Percentiles rank a stretch among this genome's conserved stretches.
Conservation (phyloP, 2,888 invertebrate genomes). For the Sarcophaga subvicina region DNA sequence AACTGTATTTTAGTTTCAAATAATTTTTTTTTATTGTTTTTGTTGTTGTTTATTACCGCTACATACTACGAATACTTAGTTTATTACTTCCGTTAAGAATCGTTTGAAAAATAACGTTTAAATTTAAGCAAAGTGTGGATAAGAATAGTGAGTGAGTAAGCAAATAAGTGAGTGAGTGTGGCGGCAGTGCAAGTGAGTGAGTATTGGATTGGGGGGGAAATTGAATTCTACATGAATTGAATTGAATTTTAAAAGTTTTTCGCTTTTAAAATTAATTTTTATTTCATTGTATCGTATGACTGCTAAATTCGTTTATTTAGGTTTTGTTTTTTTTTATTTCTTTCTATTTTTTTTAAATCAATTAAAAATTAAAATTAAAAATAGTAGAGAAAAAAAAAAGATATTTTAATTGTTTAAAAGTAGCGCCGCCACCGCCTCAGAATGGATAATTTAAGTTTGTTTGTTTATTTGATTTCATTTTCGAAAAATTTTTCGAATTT, state of each 20-base stretch:
- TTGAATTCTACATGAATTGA: too few relatives aligned
- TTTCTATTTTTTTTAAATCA: slow-evolving; percentile 58
- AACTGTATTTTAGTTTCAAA: neutral
- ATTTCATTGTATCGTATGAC: slow-evolving; percentile 44
- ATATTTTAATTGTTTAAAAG: slow-evolving; percentile 68
- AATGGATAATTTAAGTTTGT: slow-evolving; percentile 63
- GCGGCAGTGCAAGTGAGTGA: neutral
- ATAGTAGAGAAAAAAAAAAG: too few relatives aligned
- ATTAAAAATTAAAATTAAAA: slow-evolving; percentile 61
- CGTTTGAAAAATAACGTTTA: slow-evolving; percentile 5
- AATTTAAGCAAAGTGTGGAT: neutral
- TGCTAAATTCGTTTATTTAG: neutral
- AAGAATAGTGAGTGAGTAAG: neutral
- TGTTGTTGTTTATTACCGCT: slow-evolving; percentile 57
- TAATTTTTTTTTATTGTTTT: neutral
- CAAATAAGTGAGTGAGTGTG: neutral
- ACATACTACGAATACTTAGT: slow-evolving; percentile 56
- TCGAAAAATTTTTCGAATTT: slow-evolving; percentile 8
- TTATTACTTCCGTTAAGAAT: slow-evolving; percentile 61
- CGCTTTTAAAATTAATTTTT: slow-evolving; percentile 46
- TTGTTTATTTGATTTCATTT: neutral
- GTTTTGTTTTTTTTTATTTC: slow-evolving; percentile 17
- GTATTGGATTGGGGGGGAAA: too few relatives aligned
- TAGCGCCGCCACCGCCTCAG: slow-evolving; percentile 61
- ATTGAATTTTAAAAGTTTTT: slow-evolving; percentile 19